These are phyloP conservation scores for Drosophila hamatofila DNA, from an alignment of 2,888 invertebrate genomes.

Conservation along the genomic window DNA sequence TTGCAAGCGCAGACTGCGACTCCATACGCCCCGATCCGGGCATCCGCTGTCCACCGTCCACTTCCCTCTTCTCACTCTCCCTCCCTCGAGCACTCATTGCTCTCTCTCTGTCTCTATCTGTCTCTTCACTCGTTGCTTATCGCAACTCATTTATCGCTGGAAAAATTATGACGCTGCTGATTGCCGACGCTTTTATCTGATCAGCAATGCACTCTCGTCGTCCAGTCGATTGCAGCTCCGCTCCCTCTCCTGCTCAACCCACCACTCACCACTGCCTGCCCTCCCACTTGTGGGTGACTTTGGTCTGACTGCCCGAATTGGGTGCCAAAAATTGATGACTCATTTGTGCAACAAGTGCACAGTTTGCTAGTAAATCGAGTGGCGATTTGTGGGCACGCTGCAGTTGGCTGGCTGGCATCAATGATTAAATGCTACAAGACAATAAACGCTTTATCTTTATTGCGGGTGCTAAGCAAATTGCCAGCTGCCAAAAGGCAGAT, in stretches of 20 bases:
- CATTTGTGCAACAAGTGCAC: conserved; percentile 74
- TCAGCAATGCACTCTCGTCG: conserved; percentile 40
- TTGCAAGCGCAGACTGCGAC: conserved; percentile 59
- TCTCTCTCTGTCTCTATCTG: conserved; percentile 16
- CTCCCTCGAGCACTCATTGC: conserved; percentile 24
- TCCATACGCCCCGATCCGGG: conserved; percentile 18
- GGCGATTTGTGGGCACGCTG: conserved; percentile 21
- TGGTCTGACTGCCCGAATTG: conserved; percentile 40
- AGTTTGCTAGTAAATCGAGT: conserved; percentile 44
- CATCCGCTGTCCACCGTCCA: too few relatives aligned
- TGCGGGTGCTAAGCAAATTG: conserved; percentile 74
- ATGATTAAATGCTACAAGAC: conserved; percentile 78
- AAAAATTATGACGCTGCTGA: conserved; percentile 83
- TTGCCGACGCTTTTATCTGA: conserved; percentile 76
- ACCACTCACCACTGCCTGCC: conserved; percentile 6
- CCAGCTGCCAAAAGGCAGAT: conserved; percentile 70
- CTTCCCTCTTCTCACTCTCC: not conserved
- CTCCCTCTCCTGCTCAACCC: conserved; percentile 6
- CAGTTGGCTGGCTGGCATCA: conserved; percentile 27
- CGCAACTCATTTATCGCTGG: conserved; percentile 84
- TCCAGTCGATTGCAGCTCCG: conserved; percentile 15
- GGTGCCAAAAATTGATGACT: conserved; percentile 67
- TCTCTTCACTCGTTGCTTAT: conserved; percentile 67
- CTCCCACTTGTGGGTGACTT: conserved; percentile 63
- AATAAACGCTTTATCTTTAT: conserved; percentile 76